Evolutionary conservation across 2,888 invertebrate species (phyloP), one percentile per base, ranked within the genome.

Genomic region (Zaprionus bogoriensis): DNA sequence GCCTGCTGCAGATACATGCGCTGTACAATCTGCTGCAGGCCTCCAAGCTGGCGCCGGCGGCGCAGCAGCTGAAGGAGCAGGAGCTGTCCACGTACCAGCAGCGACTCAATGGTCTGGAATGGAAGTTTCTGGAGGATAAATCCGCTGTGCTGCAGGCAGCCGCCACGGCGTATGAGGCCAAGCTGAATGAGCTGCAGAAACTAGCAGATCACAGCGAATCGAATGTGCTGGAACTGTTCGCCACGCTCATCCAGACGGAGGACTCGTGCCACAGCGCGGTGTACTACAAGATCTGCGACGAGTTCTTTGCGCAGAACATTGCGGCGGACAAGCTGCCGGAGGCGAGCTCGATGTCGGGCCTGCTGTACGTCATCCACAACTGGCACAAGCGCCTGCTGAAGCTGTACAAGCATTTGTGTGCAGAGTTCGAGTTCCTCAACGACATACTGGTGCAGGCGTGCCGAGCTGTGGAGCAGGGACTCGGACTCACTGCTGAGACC

Each of bases 1-100:
- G 93, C 46, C 90, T 95, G 38, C 91, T 93, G 72, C 92, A 93
- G 80, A 93, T 95, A 20, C 96, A 96, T 87, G 92, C 95, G 0
- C 89, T 94, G 59, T 92, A 94, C 77, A 95, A 95, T 89, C 90
- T 95, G 45, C 91, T 93, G 2, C 92, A 94, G 61, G 87, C 88
- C 61, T 87, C 92, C 4, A 46, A 60, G 3, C 22, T 67, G 10
- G 55, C 76, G n/a, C 41, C 64, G 0, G 5, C 20, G 1, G 0
- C 10, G 0, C 20, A 60, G 1, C 38, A 58, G 6, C 5, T 67
- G 4, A 2, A 42, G 0, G 44, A 67, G 0, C 23, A 20, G n/a
- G 60, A 62, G 5, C 4, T 60, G 0, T 17, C 50, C 2, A 45
- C 45, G 2, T 87, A 86, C 60, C 68, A 74, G 42, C 41, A 45